phyloP scores from a whole-genome alignment of 2,888 invertebrate species.

The Gastracanthus pulcherrimus region DNA sequence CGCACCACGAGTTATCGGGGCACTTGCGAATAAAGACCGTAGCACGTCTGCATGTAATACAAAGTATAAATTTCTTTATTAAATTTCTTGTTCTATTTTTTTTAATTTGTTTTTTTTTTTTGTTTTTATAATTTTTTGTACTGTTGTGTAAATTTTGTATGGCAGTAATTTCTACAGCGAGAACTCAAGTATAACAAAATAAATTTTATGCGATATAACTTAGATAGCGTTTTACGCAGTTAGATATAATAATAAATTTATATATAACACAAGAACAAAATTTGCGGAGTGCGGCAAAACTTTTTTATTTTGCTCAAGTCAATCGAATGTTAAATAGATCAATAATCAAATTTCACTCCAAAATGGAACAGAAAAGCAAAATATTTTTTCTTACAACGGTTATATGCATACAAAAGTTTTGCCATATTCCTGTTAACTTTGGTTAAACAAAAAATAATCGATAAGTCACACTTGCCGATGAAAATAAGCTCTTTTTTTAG shows the following conservation, averaged over 20 bases:
- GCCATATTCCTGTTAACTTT: neutral
- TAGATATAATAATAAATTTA: neutral
- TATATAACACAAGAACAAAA: neutral
- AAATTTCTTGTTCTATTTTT: neutral
- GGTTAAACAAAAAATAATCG: slow-evolving; percentile 8
- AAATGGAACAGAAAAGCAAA: neutral
- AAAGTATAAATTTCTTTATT: slow-evolving; percentile 36
- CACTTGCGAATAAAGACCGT: slow-evolving; percentile 26
- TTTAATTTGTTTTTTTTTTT: neutral
- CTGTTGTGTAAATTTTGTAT: neutral
- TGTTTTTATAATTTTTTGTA: neutral
- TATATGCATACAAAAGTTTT: neutral
- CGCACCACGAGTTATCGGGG: neutral
- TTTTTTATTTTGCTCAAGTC: no score
- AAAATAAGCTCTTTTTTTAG: slow-evolving; percentile 5
- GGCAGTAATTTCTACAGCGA: neutral
- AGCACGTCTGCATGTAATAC: slow-evolving; percentile 31
- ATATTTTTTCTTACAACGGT: neutral
- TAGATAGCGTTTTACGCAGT: neutral
- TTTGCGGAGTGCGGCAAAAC: neutral
- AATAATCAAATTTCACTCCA: neutral
- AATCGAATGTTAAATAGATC: no score
- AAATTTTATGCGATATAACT: slow-evolving; percentile 2
- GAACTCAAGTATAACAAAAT: slow-evolving; percentile 8
- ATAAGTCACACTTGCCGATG: slow-evolving; percentile 13